A percentile compares a stretch with the other conserved stretches of the same genome.
Evolutionary conservation across 2,888 invertebrate species (phyloP).

Genomic region (Mimumesa dahlbomi): DNA sequence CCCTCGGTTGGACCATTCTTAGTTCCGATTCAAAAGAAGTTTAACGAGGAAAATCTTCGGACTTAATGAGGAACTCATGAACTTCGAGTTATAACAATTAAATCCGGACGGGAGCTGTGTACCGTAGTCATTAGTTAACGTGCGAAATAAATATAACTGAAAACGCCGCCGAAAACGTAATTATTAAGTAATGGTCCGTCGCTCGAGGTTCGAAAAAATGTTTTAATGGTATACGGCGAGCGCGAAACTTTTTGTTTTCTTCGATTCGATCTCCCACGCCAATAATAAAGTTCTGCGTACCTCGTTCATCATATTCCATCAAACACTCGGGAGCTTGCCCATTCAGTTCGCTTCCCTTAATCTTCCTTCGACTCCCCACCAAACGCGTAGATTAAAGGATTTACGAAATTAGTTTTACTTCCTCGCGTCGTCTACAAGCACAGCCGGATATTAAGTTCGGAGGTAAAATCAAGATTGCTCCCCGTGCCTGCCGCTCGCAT

Average conservation of each 20-base stretch:
- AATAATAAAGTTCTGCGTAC: constrained; percentile 65
- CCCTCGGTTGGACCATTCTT: constrained; percentile 30
- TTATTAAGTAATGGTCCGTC: constrained; percentile 36
- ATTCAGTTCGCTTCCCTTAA: constrained; percentile 58
- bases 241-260: constrained; percentile 32
- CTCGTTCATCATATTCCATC: constrained; percentile 77
- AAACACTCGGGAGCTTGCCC: constrained; percentile 63
- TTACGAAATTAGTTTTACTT: constrained; percentile 72
- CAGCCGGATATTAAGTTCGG: constrained; percentile 64
- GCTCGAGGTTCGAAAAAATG: constrained; percentile 15
- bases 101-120: neutral
- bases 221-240: constrained; percentile 44
- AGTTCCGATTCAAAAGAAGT: constrained; percentile 36
- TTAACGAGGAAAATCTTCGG: constrained; percentile 40
- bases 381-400: constrained; percentile 70
- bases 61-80: constrained; percentile 48
- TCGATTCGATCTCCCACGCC: constrained; percentile 56
- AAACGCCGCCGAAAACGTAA: constrained; percentile 8
- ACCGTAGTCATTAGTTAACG: neutral
- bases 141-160: constrained; percentile 12
- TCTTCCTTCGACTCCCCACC: constrained; percentile 53
- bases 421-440: constrained; percentile 60
- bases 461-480: constrained; percentile 56
- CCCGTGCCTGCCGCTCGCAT: constrained; percentile 15
- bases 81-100: constrained; percentile 30